A percentile compares a stretch with the other conserved stretches of the same genome.
Conservation (phyloP, 2,797 vertebrate genomes). For the Sebastiscus tertius region DNA sequence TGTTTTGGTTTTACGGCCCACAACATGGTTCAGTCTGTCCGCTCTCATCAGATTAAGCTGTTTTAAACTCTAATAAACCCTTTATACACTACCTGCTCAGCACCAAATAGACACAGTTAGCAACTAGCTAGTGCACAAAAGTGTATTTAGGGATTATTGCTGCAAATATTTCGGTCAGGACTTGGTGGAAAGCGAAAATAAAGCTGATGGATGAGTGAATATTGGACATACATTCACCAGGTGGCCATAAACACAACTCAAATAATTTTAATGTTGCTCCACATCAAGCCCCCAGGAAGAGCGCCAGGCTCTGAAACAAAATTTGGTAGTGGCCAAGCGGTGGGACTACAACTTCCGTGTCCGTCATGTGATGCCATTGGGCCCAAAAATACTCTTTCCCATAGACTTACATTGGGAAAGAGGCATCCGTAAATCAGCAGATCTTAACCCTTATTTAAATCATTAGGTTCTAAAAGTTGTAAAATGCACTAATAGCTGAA, state of each 20-base stretch:
- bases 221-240: too few species aligned
- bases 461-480: too few species aligned
- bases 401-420: too few species aligned
- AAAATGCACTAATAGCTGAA: accelerated
- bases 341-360: too few species aligned
- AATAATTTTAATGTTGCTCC: not conserved
- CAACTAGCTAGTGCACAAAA: not conserved
- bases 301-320: too few species aligned
- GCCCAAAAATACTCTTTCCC: too few species aligned
- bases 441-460: not conserved
- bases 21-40: too few species aligned
- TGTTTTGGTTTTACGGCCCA: not conserved
- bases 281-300: accelerated
- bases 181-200: too few species aligned
- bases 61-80: not conserved
- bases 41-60: not conserved
- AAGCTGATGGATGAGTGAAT: too few species aligned
- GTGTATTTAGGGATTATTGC: not conserved
- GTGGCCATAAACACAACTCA: not conserved
- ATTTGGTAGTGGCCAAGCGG: too few species aligned
- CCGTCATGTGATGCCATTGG: too few species aligned
- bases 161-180: not conserved
- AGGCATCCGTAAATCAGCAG: too few species aligned
- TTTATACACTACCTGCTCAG: not conserved
- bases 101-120: not conserved